Evolutionary conservation across 2,888 invertebrate genomes (phyloP).

Genomic region (Latrodectus hesperus): DNA sequence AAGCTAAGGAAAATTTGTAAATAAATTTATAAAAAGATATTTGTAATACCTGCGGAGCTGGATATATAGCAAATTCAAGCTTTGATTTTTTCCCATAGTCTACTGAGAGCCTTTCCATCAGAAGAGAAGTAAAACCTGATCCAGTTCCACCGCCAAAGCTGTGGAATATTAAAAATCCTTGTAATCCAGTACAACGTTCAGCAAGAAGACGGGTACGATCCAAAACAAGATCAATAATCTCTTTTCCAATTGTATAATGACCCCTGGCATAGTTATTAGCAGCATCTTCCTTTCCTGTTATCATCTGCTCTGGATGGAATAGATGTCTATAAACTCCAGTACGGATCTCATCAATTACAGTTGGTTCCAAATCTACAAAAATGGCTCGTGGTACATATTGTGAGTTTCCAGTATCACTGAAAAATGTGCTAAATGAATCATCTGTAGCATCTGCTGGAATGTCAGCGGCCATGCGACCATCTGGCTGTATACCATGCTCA

Average conservation of each 20-base stretch:
- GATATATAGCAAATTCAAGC: conserved; percentile 77
- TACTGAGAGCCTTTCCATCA: conserved; percentile 77
- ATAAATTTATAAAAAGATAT: background rate
- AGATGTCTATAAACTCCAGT: conserved; percentile 86
- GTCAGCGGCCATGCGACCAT: conserved; percentile 77
- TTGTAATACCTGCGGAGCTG: conserved; percentile 75
- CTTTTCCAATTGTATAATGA: conserved; percentile 94
- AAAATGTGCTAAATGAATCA: conserved; percentile 64
- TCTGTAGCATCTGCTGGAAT: conserved; percentile 36
- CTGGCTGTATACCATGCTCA: conserved; percentile 79
- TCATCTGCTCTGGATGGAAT: conserved; percentile 97
- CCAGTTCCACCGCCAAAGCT: conserved; percentile 82
- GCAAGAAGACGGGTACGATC: conserved; percentile 78
- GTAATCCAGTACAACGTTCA: conserved; percentile 77
- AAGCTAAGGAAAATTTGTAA: too few species aligned
- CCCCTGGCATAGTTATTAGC: conserved; percentile 98
- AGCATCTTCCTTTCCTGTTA: conserved; percentile 97
- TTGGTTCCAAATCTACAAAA: conserved; percentile 61
- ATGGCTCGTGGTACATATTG: conserved; percentile 62
- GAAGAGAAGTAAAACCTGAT: conserved; percentile 77
- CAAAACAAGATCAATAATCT: conserved; percentile 83
- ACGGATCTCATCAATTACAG: conserved; percentile 73
- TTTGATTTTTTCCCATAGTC: conserved; percentile 78
- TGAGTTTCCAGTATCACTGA: conserved; percentile 60
- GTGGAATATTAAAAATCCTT: conserved; percentile 90